Conservation (phyloP, 2,797 vertebrate genomes). For the Amblyraja radiata region DNA sequence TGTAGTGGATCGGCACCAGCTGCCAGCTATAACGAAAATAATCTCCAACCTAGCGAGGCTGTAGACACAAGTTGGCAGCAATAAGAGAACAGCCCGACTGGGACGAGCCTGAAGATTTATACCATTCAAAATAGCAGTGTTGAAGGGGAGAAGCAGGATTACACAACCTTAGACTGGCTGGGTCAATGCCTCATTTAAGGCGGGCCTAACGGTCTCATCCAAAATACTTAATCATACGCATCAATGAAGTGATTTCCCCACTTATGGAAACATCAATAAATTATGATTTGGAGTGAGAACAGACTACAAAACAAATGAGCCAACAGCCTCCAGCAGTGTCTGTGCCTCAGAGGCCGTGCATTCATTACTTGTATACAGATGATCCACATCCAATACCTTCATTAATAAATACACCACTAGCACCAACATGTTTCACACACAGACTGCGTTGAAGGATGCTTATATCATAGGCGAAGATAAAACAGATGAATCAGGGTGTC, state of each 20-base stretch:
- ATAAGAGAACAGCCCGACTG: neutral
- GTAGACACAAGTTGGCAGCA: neutral
- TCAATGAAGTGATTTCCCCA: neutral
- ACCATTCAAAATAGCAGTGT: neutral
- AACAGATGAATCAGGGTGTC: neutral
- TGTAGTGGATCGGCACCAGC: neutral
- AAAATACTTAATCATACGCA: constrained; percentile 11
- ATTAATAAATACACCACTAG: neutral
- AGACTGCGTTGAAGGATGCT: neutral
- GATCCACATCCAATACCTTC: neutral
- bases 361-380: neutral
- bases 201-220: neutral
- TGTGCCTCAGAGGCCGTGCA: neutral
- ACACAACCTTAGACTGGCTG: neutral
- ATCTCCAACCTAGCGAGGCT: neutral
- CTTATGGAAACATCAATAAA: constrained; percentile 21
- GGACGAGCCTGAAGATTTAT: neutral
- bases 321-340: neutral
- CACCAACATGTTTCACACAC: neutral
- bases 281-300: neutral
- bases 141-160: neutral
- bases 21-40: neutral
- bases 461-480: neutral
- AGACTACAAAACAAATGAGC: neutral
- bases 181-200: neutral